A percentile compares a stretch with the other conserved stretches of the same genome.
Evolutionary conservation across 2,113 vertebrate genomes (phyloP).

Genomic region (Clarias batrachus): DNA sequence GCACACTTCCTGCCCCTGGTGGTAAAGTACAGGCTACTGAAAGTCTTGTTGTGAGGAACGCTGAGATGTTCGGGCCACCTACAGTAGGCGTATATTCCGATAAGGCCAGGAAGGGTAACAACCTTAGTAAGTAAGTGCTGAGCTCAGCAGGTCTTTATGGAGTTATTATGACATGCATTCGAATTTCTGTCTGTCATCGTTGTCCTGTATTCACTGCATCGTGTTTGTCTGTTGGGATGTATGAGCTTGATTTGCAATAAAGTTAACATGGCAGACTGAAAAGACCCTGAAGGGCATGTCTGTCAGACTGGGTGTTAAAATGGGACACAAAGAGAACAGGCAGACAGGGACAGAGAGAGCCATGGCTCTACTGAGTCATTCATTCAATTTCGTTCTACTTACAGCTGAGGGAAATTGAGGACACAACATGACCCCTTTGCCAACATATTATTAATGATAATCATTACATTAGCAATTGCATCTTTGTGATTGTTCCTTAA

Average conservation of each 20-base stretch:
- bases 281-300: constrained; percentile 35
- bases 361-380: constrained; percentile 38
- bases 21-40: not conserved
- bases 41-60: not conserved
- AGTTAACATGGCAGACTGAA: constrained; percentile 17
- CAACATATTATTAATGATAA: constrained; percentile 20
- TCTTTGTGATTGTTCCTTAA: constrained; percentile 43
- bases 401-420: constrained; percentile 29
- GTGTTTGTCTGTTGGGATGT: constrained; percentile 6
- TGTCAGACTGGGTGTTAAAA: constrained; percentile 34
- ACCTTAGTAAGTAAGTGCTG: not conserved
- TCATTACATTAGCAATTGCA: constrained; percentile 38
- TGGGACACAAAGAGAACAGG: constrained; percentile 23
- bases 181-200: not conserved
- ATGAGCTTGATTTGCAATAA: constrained; percentile 24
- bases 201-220: constrained; percentile 2
- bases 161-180: constrained; percentile 11
- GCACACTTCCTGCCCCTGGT: not conserved
- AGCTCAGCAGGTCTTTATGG: constrained; percentile 3
- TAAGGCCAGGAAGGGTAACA: not conserved
- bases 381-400: constrained; percentile 20
- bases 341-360: constrained; percentile 42
- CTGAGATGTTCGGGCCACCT: not conserved
- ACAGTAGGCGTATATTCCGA: not conserved
- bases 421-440: constrained; percentile 25